Evolutionary conservation across 2,888 invertebrate genomes (phyloP).

Genomic region (Elysia crispata): DNA sequence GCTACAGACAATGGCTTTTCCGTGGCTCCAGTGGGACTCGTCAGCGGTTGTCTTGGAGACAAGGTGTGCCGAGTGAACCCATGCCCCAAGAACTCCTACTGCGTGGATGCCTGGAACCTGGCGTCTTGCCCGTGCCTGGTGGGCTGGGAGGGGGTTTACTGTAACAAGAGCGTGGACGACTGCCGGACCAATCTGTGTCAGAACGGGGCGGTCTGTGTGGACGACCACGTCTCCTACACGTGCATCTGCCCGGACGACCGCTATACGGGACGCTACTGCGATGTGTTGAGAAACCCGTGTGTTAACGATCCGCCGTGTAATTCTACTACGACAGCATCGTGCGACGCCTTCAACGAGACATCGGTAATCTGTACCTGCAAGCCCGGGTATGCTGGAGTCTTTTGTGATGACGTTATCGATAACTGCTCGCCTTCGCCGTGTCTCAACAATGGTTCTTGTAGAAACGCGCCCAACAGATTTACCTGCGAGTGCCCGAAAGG

Average conservation of each 20-base stretch:
- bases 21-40: slow-evolving; percentile 52
- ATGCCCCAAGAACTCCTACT: slow-evolving; percentile 66
- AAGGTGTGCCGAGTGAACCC: slow-evolving; percentile 63
- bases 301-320: slow-evolving; percentile 49
- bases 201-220: slow-evolving; percentile 62
- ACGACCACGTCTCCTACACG: slow-evolving; percentile 60
- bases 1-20: slow-evolving; percentile 48
- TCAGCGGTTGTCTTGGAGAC: slow-evolving; percentile 64
- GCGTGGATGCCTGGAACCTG: slow-evolving; percentile 68
- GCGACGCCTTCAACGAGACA: slow-evolving; percentile 58
- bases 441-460: slow-evolving; percentile 59
- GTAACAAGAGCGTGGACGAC: slow-evolving; percentile 65
- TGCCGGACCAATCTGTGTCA: slow-evolving; percentile 59
- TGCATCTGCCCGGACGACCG: slow-evolving; percentile 59
- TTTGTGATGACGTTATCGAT: slow-evolving; percentile 59
- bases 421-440: slow-evolving; percentile 63
- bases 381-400: slow-evolving; percentile 66
- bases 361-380: slow-evolving; percentile 65
- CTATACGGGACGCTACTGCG: slow-evolving; percentile 63
- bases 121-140: slow-evolving; percentile 65
- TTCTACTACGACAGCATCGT: slow-evolving; percentile 50
- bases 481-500: slow-evolving; percentile 58
- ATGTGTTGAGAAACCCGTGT: slow-evolving; percentile 60
- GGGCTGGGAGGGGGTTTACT: slow-evolving; percentile 70
- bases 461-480: slow-evolving; percentile 57